These are phyloP conservation scores for Salticus scenicus DNA, from an alignment of 2,888 invertebrate species.

Conservation along the genomic window DNA sequence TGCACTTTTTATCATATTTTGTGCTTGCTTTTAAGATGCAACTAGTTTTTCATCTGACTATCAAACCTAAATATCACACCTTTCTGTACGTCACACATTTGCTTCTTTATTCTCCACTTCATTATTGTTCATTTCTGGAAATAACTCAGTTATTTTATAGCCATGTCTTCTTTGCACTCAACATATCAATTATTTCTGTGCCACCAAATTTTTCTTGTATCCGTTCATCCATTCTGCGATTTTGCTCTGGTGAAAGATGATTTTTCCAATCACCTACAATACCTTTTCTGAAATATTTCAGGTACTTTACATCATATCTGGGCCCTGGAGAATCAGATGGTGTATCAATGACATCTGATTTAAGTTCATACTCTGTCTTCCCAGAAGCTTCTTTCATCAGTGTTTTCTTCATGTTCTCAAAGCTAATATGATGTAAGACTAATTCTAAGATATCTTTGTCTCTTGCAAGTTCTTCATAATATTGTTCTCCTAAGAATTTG, in stretches of 20 bases:
- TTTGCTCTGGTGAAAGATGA: constrained; percentile 74
- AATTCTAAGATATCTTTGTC: constrained; percentile 27
- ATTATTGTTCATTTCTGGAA: too few relatives aligned
- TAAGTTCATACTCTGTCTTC: constrained; percentile 36
- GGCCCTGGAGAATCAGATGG: constrained; percentile 33
- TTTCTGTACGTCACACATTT: too few relatives aligned
- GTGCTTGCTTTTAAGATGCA: too few relatives aligned
- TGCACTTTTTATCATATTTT: too few relatives aligned
- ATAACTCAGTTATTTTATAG: constrained; percentile 36
- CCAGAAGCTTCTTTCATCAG: constrained; percentile 50
- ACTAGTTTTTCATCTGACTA: too few relatives aligned
- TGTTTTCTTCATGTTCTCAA: constrained; percentile 67
- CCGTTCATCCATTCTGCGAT: constrained; percentile 56
- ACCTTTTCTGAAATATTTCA: constrained; percentile 73
- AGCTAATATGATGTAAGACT: constrained; percentile 57
- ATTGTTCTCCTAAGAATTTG: constrained; percentile 70
- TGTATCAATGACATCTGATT: constrained; percentile 49
- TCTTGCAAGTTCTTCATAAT: constrained; percentile 31
- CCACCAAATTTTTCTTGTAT: constrained; percentile 61
- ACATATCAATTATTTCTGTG: constrained; percentile 62
- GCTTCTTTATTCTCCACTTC: too few relatives aligned
- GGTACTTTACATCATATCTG: constrained; percentile 49
- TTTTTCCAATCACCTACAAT: constrained; percentile 77
- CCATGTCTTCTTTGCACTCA: constrained; percentile 50
- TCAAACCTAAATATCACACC: too few relatives aligned